phyloP scores from a whole-genome alignment of 1,140 invertebrate genomes.

The Hylaeus anthracinus region DNA sequence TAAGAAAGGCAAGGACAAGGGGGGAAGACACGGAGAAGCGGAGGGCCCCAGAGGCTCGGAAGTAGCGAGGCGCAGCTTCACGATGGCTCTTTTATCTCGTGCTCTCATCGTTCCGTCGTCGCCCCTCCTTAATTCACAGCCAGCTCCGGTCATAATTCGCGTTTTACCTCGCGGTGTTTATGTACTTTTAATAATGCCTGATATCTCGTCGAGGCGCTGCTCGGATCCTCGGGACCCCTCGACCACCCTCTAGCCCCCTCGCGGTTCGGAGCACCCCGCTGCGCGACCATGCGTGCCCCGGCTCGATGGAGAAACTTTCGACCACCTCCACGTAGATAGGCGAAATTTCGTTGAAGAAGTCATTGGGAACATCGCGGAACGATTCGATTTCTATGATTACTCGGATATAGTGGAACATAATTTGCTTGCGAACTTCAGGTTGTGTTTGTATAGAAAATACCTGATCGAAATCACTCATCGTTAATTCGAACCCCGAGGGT shows the following conservation, averaged over 20 bases:
- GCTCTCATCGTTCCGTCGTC: conserved; percentile 72
- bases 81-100: conserved; percentile 67
- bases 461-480: too few species aligned
- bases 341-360: too few species aligned
- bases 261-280: conserved; percentile 70
- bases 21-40: background rate
- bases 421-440: too few species aligned
- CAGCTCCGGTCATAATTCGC: conserved; percentile 75
- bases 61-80: conserved; percentile 21
- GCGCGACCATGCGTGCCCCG: conserved; percentile 76
- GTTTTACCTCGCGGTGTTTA: conserved; percentile 78
- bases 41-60: background rate
- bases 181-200: conserved; percentile 81
- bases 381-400: too few species aligned
- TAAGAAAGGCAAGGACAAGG: background rate
- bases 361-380: too few species aligned
- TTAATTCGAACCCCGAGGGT: too few species aligned
- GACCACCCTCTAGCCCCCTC: background rate
- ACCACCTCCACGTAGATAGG: background rate
- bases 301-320: conserved; percentile 65
- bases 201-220: conserved; percentile 74
- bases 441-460: too few species aligned
- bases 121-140: conserved; percentile 78
- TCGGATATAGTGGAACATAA: too few species aligned
- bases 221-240: conserved; percentile 66